These are phyloP conservation scores for Synergus laeviventris DNA, from an alignment of 2,888 invertebrate species.

Conservation along the genomic window DNA sequence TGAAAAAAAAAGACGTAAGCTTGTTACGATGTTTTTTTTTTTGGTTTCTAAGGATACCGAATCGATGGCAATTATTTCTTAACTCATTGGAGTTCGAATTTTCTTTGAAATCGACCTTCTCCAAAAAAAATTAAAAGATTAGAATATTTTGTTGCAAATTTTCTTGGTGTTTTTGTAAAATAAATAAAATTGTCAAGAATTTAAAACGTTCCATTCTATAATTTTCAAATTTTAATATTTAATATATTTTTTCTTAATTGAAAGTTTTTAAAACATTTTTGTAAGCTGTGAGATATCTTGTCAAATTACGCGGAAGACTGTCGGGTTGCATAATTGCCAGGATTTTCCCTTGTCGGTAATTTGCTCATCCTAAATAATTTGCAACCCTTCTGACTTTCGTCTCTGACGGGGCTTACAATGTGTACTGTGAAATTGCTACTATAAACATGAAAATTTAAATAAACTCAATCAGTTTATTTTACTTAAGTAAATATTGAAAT, in stretches of 20 bases:
- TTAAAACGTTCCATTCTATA: too few relatives aligned
- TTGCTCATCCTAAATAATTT: background rate
- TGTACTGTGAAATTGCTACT: background rate
- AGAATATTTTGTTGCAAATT: background rate
- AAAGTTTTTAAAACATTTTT: too few relatives aligned
- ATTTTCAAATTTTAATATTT: background rate
- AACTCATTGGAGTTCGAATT: background rate
- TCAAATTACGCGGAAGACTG: background rate
- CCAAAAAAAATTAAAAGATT: background rate
- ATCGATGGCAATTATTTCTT: background rate
- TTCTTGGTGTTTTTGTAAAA: too few relatives aligned
- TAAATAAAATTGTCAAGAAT: too few relatives aligned
- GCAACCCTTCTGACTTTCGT: background rate
- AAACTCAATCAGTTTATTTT: background rate
- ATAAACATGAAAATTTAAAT: background rate
- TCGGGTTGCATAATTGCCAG: conserved; percentile 19
- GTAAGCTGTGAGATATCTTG: background rate
- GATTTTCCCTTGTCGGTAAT: conserved; percentile 20
- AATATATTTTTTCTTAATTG: background rate
- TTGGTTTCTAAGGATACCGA: conserved; percentile 19
- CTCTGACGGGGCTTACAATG: background rate
- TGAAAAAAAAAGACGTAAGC: background rate
- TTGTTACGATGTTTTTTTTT: background rate
- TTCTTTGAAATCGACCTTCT: background rate
- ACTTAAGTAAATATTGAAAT: background rate